These are phyloP conservation scores for Tanytarsus gracilentus DNA, from an alignment of 2,888 invertebrate species.

Conservation along the genomic window DNA sequence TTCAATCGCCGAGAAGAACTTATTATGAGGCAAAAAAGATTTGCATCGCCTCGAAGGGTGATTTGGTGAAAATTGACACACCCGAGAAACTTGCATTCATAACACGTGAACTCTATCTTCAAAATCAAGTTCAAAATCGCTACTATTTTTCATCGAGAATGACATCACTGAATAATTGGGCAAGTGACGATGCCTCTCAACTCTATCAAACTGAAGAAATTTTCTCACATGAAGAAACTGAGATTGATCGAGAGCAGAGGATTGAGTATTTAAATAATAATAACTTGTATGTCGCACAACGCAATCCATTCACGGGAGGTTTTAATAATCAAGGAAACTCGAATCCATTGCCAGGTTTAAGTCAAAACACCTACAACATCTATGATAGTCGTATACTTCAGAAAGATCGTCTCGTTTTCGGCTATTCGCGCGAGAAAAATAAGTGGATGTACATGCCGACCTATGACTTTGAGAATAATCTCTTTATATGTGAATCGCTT, in stretches of 20 bases:
- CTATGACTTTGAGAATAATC: conserved; percentile 62
- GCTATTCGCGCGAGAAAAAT: conserved; percentile 58
- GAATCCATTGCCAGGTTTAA: conserved; percentile 33
- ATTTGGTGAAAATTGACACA: conserved; percentile 68
- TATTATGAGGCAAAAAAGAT: conserved; percentile 73
- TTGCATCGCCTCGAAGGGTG: conserved; percentile 74
- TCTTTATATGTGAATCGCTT: conserved; percentile 73
- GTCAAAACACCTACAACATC: conserved; percentile 31
- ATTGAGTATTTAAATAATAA: conserved; percentile 24
- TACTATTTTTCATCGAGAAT: conserved; percentile 82
- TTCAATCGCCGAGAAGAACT: conserved; percentile 72
- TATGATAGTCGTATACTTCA: conserved; percentile 38
- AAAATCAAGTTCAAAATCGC: conserved; percentile 75
- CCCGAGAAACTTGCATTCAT: conserved; percentile 83
- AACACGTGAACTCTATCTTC: conserved; percentile 64
- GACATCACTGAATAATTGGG: conserved; percentile 65
- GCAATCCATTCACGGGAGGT: conserved; percentile 31
- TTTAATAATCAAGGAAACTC: conserved; percentile 35
- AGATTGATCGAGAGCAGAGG: conserved; percentile 36
- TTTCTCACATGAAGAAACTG: conserved; percentile 58
- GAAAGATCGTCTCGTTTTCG: conserved; percentile 70
- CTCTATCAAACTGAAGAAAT: conserved; percentile 71
- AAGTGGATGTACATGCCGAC: conserved; percentile 80
- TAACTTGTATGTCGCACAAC: conserved; percentile 9
- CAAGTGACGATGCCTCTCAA: conserved; percentile 77